Percentiles rank a stretch among this genome's conserved stretches.
Evolutionary conservation across 2,113 vertebrate species (phyloP).

Genomic region (Pleuronectes platessa): DNA sequence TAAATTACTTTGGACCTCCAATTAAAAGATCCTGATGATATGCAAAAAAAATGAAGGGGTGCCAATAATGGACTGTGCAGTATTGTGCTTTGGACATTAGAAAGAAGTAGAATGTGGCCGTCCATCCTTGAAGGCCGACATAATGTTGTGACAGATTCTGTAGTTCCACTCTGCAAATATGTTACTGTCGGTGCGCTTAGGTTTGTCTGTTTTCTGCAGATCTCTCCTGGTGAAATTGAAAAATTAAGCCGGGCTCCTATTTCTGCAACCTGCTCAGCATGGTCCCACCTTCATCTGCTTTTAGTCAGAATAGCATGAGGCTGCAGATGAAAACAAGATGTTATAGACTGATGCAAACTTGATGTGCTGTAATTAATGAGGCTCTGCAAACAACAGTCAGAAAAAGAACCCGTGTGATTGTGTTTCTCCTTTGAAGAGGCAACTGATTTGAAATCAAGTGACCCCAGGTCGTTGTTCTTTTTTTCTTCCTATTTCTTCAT

Average conservation of each 20-base stretch:
- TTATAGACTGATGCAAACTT: constrained; percentile 40
- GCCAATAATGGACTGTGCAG: background rate
- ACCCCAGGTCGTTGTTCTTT: constrained; percentile 26
- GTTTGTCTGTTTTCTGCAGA: background rate
- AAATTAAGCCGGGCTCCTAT: constrained; percentile 28
- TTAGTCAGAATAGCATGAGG: background rate
- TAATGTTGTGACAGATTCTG: too few species aligned
- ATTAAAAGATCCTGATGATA: too few species aligned
- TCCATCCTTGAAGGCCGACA: background rate
- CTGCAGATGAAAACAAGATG: constrained; percentile 35
- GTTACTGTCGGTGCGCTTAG: background rate
- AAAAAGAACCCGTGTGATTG: constrained; percentile 4
- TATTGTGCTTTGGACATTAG: background rate
- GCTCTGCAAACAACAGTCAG: constrained; percentile 24
- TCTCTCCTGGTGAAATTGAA: constrained; percentile 26
- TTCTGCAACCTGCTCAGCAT: constrained; percentile 24
- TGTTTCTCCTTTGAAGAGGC: constrained; percentile 33
- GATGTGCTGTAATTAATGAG: constrained; percentile 67
- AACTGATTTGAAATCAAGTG: constrained; percentile 40
- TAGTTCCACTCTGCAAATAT: background rate
- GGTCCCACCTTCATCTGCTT: constrained; percentile 40
- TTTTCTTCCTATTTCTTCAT: background rate
- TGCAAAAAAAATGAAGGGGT: too few species aligned
- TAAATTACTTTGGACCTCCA: too few species aligned
- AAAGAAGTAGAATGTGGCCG: background rate